Conservation (phyloP, 2,888 invertebrate genomes). For the Volucella inanis region DNA sequence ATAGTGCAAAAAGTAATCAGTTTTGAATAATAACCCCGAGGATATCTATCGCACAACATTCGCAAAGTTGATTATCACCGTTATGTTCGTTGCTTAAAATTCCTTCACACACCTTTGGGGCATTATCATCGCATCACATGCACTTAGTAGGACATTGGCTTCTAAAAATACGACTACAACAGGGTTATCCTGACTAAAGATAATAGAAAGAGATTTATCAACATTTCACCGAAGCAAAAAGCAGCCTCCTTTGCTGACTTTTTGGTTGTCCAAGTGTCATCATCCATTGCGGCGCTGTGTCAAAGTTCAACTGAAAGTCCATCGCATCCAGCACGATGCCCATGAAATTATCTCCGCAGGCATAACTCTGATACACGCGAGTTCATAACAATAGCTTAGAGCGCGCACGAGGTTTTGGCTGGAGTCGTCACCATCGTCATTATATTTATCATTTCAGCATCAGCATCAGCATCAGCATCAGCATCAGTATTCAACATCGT, state of each 20-base stretch:
- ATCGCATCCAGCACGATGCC: slow-evolving; percentile 25
- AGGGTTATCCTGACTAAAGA: not conserved
- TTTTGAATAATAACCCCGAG: slow-evolving; percentile 22
- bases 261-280: slow-evolving; percentile 9
- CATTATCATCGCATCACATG: slow-evolving; percentile 16
- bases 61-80: slow-evolving; percentile 45
- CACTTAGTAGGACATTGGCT: slow-evolving; percentile 25
- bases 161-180: slow-evolving; percentile 2
- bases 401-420: slow-evolving; percentile 4
- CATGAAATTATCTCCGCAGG: slow-evolving; percentile 30
- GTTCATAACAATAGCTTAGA: slow-evolving; percentile 55
- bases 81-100: slow-evolving; percentile 36
- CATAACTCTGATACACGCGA: slow-evolving; percentile 48
- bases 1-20: slow-evolving; percentile 1
- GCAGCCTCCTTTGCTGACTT: not conserved
- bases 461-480: not conserved
- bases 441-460: not conserved
- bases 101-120: slow-evolving; percentile 25
- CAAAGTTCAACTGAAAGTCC: slow-evolving; percentile 26
- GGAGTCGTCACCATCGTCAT: not conserved
- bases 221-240: slow-evolving; percentile 5
- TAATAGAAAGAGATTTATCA: slow-evolving; percentile 25
- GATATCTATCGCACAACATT: slow-evolving; percentile 29
- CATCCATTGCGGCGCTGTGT: not conserved
- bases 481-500: not conserved